Conservation (phyloP, 2,113 vertebrate species). For the Strix uralensis region DNA sequence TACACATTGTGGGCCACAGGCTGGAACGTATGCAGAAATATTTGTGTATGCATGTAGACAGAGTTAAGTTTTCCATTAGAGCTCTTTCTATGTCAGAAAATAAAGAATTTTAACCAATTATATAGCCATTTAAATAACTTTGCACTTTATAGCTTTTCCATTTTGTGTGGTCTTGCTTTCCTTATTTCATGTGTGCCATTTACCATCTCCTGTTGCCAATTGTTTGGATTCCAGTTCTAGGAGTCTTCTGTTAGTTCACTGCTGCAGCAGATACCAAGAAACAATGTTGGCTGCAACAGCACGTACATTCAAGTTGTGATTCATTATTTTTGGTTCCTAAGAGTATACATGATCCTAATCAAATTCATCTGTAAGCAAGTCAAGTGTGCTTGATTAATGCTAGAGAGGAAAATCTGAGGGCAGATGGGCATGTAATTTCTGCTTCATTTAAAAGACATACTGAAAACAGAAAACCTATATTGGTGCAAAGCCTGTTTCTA, state of each 20-base stretch:
- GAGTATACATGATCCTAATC: constrained; percentile 31
- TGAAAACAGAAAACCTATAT: neutral
- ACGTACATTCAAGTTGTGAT: neutral
- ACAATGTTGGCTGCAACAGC: neutral
- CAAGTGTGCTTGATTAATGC: constrained; percentile 25
- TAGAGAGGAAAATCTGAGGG: constrained; percentile 32
- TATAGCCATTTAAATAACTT: neutral
- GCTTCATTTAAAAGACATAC: neutral
- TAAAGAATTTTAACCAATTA: neutral
- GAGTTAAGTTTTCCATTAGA: neutral
- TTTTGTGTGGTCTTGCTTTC: neutral
- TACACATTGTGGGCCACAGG: neutral
- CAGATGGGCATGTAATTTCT: constrained; percentile 14
- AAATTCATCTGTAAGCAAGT: constrained; percentile 34
- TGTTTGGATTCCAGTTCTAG: neutral
- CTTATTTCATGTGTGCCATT: neutral
- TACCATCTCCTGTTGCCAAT: neutral
- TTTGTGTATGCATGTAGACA: neutral
- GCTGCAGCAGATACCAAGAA: neutral
- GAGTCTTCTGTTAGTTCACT: neutral
- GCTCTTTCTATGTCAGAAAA: neutral
- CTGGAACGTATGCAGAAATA: neutral
- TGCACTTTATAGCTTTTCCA: neutral
- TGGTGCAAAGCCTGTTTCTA: neutral
- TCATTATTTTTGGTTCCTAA: constrained; percentile 31